Percentiles rank a stretch among this genome's conserved stretches.
Evolutionary conservation across 1,140 invertebrate species (phyloP).

Genomic region (Drosophila willistoni): DNA sequence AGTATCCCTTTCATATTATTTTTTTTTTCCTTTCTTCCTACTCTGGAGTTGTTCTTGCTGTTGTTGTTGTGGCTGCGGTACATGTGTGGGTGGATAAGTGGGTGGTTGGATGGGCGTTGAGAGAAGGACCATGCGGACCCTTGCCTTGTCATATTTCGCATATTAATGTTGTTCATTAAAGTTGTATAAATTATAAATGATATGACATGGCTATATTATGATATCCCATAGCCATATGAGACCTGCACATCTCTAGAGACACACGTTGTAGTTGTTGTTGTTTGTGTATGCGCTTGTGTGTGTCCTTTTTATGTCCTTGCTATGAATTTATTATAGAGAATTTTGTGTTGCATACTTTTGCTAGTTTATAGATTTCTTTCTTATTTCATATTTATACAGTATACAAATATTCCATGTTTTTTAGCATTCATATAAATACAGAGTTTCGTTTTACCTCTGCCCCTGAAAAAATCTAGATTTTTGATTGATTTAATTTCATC

Average conservation of each 20-base stretch:
- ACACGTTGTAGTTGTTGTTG: background rate
- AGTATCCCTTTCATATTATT: slow-evolving; percentile 52
- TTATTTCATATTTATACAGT: background rate
- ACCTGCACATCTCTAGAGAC: slow-evolving; percentile 16
- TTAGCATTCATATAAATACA: background rate
- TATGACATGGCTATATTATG: slow-evolving; percentile 57
- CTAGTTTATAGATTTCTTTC: slow-evolving; percentile 6
- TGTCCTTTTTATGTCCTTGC: slow-evolving; percentile 12
- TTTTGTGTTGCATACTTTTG: slow-evolving; percentile 4
- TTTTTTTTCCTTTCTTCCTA: slow-evolving; percentile 4
- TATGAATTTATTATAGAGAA: slow-evolving; percentile 8
- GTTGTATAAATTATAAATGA: slow-evolving; percentile 79
- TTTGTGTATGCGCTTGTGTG: background rate
- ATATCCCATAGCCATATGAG: slow-evolving; percentile 18
- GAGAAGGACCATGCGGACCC: slow-evolving; percentile 15
- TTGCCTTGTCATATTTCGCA: slow-evolving; percentile 67
- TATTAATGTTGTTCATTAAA: slow-evolving; percentile 81
- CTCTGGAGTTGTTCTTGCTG: slow-evolving; percentile 23
- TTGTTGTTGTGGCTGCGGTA: slow-evolving; percentile 33
- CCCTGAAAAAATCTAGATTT: background rate
- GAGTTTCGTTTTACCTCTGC: background rate
- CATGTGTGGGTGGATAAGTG: background rate
- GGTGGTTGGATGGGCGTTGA: slow-evolving; percentile 6
- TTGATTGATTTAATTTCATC: slow-evolving; percentile 11
- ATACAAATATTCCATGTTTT: background rate